Base-by-base conservation (phyloP, 2,888 invertebrate species). In the Agrochola lychnidis region DNA sequence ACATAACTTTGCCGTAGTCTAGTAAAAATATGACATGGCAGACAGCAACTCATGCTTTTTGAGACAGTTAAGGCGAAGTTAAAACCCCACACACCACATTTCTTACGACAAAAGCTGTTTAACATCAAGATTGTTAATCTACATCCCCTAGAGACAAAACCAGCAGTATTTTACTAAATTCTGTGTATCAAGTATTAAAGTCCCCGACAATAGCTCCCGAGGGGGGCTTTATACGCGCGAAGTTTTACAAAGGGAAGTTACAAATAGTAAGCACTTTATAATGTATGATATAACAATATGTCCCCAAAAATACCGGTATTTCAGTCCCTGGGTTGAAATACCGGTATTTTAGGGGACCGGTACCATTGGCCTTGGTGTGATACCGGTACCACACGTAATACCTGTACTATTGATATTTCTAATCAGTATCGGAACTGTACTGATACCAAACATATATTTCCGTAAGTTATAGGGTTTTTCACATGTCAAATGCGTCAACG, bases 151-250 rank as follows among this genome's bases (percentile, higher is more conserved):
- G 48, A 66, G 56, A 14, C 0, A 14, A 22, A 59, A 36, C 36
- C 42, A 53, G n/a, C 22, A 6, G 30, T 53, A 51, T 36, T 25
- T 77, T 53, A 69, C 30, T 19, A 4, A 22, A 69, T 30, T 22
- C 45, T 12, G 36, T 36, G 53, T 45, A 53, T 68, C 42, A 51
- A 68, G 59, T 61, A 36, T 48, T 59, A 22, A 53, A 61, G 36
- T 45, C 51, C 25, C 25, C 16, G 4, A 78, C 53, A 62, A 78
- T 56, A 48, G 22, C 40, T 0, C 78, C 53, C 61, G 0, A 62
- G 36, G 22, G 78, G 12, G 25, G 1, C 16, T 70, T 78, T 78
- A 16, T 22, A 25, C 25, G 0, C 5, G 14, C 14, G 14, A 12
- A 25, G 4, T 22, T 5, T 53, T 61, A 9, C 16, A 45, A 45